These are phyloP conservation scores for Auanema sp. DNA, from an alignment of 2,888 invertebrate species.

Conservation along the genomic window DNA sequence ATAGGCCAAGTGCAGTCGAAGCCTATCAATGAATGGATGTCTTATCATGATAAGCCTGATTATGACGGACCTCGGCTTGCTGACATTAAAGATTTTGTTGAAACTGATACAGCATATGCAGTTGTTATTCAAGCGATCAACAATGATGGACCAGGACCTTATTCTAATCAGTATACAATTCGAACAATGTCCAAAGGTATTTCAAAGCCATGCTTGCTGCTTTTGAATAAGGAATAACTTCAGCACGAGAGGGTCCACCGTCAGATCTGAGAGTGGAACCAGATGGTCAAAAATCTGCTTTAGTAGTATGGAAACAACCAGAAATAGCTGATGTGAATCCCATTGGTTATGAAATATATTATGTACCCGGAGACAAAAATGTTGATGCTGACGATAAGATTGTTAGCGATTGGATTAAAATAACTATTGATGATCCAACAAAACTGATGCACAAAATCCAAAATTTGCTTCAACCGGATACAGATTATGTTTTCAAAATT, in stretches of 20 bases:
- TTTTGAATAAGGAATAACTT: slow-evolving; percentile 11
- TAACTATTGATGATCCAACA: slow-evolving; percentile 48
- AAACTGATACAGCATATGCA: slow-evolving; percentile 61
- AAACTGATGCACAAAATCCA: slow-evolving; percentile 49
- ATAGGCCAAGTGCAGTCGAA: slow-evolving; percentile 60
- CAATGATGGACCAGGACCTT: slow-evolving; percentile 62
- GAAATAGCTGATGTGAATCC: slow-evolving; percentile 49
- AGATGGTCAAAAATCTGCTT: slow-evolving; percentile 55
- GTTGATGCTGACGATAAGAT: slow-evolving; percentile 60
- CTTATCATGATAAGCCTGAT: slow-evolving; percentile 48
- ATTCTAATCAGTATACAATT: slow-evolving; percentile 59
- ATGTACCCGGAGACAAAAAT: slow-evolving; percentile 58
- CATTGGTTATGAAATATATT: slow-evolving; percentile 59
- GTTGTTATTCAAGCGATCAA: slow-evolving; percentile 63
- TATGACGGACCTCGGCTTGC: slow-evolving; percentile 30
- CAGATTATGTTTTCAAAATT: slow-evolving; percentile 63
- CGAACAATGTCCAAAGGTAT: slow-evolving; percentile 57
- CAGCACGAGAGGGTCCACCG: slow-evolving; percentile 59
- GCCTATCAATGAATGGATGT: slow-evolving; percentile 60
- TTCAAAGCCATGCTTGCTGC: neutral
- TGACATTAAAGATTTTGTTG: slow-evolving; percentile 53
- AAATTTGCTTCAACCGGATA: slow-evolving; percentile 56
- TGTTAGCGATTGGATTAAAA: slow-evolving; percentile 36
- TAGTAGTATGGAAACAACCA: slow-evolving; percentile 57
- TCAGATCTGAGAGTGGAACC: slow-evolving; percentile 58